Percentiles rank a stretch among this genome's conserved stretches.
Evolutionary conservation across 2,888 invertebrate species (phyloP).

Genomic region (Copidosoma aretas): DNA sequence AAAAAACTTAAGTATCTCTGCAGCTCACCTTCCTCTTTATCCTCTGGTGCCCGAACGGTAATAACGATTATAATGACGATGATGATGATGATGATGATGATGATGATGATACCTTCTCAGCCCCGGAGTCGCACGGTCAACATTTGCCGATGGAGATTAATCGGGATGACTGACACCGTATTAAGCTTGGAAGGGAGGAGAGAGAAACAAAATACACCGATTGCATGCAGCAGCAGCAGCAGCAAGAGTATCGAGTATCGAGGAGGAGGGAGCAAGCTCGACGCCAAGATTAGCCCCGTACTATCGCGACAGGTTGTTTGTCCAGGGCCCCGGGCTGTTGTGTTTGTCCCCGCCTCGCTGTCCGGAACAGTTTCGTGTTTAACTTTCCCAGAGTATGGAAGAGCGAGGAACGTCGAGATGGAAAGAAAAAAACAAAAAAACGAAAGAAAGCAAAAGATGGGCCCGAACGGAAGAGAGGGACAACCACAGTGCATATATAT

Average conservation of each 20-base stretch:
- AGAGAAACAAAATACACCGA: too few relatives aligned
- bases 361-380: conserved; percentile 58
- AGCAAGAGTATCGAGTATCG: not conserved
- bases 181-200: too few relatives aligned
- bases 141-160: not conserved
- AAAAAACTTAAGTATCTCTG: too few relatives aligned
- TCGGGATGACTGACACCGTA: not conserved
- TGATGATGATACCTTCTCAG: too few relatives aligned
- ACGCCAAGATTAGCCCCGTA: conserved; percentile 45
- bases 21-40: too few relatives aligned
- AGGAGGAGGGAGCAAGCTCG: not conserved
- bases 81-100: too few relatives aligned
- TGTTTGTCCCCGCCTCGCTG: conserved; percentile 60
- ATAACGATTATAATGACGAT: too few relatives aligned
- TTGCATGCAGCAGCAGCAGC: too few relatives aligned
- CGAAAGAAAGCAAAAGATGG: conserved; percentile 31
- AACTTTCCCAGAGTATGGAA: conserved; percentile 59
- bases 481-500: conserved; percentile 10
- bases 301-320: conserved; percentile 61
- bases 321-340: conserved; percentile 44
- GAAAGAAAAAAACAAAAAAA: too few relatives aligned
- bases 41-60: too few relatives aligned
- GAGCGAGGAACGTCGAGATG: too few relatives aligned
- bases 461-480: not conserved
- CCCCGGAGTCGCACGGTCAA: too few relatives aligned